Base-by-base conservation (phyloP, 2,113 vertebrate species). In the Athene cunicularia region DNA sequence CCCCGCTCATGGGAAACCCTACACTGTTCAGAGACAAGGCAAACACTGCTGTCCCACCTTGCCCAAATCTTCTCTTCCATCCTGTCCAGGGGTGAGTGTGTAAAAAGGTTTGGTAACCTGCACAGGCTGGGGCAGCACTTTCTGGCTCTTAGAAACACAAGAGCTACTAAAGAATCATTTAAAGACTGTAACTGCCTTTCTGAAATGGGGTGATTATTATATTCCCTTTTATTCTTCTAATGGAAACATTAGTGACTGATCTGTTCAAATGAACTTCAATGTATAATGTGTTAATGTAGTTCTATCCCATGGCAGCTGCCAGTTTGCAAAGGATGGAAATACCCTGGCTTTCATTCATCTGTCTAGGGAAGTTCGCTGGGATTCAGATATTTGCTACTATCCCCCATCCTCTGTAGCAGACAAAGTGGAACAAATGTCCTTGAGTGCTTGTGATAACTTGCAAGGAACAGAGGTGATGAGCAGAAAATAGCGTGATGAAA, bases 401-500 rank as follows among this genome's bases (percentile, higher is more conserved):
- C 27, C 60, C 41, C 43, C 39, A 35, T 87, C 80, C 81, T 91
- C 58, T 92, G 39, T 32, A 74, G 74, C 1, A 86, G 82, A 94
- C 75, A 79, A 77, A 91, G 70, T 76, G 67, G 56, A 92, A 75
- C 70, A 86, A 96, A 93, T 73, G 56, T 94, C 86, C 87, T 96
- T 94, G 86, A 94, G 72, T 67, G 74, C 32, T 89, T 43, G 63
- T 68, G 80, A 80, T 71, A 87, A 82, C 59, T 88, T 92, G 50
- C 50, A 92, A 96, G 91, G 35, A 95, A 73, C 56, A 88, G 88
- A 89, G 81, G 88, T 92, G 91, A 77, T 64, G 79, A 92, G 67
- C 68, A 92, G 83, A 86, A 95, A 90, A 75, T 30, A 66, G 37
- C 0, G 1, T 70, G 77, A 95, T 87, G 62, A 91, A 97, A 92